phyloP scores from a whole-genome alignment of 2,888 invertebrate species.

The Agrotis segetum region DNA sequence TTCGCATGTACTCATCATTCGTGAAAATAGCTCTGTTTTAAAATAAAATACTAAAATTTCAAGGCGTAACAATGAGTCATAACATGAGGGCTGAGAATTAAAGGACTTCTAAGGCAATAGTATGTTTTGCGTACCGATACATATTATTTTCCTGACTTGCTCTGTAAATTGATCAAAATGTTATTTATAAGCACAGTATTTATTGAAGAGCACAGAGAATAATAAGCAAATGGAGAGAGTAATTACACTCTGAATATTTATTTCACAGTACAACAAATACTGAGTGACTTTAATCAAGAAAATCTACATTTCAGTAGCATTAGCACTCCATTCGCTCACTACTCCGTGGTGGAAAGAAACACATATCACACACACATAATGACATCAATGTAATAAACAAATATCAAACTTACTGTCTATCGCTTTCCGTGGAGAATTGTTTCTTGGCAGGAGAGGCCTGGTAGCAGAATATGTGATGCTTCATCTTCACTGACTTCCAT shows the following conservation, averaged over 20 bases:
- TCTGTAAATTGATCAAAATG: conserved; percentile 83
- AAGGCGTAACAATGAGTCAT: conserved; percentile 47
- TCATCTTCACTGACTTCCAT: conserved; percentile 96
- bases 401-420: conserved; percentile 87
- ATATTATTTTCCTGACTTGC: conserved; percentile 89
- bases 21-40: conserved; percentile 29
- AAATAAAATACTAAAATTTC: conserved; percentile 45
- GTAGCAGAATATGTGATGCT: conserved; percentile 97
- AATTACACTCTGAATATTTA: background rate
- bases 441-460: conserved; percentile 96
- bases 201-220: conserved; percentile 40
- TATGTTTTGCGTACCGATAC: conserved; percentile 83
- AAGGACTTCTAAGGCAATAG: conserved; percentile 61
- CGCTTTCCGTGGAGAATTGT: conserved; percentile 95
- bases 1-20: conserved; percentile 15
- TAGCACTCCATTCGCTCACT: conserved; percentile 29
- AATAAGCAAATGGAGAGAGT: conserved; percentile 38
- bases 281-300: background rate
- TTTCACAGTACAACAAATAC: background rate
- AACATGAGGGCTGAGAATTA: conserved; percentile 50
- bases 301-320: background rate
- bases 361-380: conserved; percentile 41
- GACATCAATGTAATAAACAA: conserved; percentile 24
- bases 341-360: conserved; percentile 37
- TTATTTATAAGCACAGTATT: conserved; percentile 55